These are phyloP conservation scores for Ammospiza nelsoni DNA, from an alignment of 2,113 vertebrate genomes.

Conservation along the genomic window DNA sequence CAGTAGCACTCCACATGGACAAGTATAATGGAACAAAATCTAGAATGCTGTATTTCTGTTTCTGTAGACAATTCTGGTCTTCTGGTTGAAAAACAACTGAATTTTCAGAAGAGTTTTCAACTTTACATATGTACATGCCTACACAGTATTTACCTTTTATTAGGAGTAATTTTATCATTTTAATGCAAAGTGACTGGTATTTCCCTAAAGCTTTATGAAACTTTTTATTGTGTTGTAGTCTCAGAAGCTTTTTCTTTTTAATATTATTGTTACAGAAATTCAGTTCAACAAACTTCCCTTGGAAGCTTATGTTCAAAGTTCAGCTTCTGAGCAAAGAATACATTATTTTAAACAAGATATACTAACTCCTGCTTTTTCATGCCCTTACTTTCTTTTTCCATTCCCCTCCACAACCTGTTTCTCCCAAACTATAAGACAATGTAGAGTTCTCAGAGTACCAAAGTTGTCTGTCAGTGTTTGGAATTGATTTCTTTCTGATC, in stretches of 20 bases:
- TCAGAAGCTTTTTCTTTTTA: background rate
- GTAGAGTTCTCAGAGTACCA: background rate
- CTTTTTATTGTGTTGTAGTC: background rate
- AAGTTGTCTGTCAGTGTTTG: background rate
- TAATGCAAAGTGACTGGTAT: background rate
- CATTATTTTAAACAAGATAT: background rate
- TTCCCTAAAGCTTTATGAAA: background rate
- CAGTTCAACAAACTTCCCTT: background rate
- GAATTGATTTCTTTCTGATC: background rate
- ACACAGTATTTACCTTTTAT: background rate
- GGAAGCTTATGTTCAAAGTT: background rate
- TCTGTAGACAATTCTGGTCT: background rate
- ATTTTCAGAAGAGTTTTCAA: background rate
- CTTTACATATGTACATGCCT: background rate
- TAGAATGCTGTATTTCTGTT: background rate
- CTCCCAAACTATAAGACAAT: background rate
- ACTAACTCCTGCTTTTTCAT: background rate
- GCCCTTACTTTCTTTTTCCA: background rate
- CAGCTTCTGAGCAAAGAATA: background rate
- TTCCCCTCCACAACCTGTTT: rapidly evolving
- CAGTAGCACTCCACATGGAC: background rate
- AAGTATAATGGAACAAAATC: background rate
- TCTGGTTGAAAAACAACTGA: background rate
- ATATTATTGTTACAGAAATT: background rate
- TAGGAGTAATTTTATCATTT: background rate